phyloP scores from a whole-genome alignment of 2,888 invertebrate species.

The Sinotaia quadrata region DNA sequence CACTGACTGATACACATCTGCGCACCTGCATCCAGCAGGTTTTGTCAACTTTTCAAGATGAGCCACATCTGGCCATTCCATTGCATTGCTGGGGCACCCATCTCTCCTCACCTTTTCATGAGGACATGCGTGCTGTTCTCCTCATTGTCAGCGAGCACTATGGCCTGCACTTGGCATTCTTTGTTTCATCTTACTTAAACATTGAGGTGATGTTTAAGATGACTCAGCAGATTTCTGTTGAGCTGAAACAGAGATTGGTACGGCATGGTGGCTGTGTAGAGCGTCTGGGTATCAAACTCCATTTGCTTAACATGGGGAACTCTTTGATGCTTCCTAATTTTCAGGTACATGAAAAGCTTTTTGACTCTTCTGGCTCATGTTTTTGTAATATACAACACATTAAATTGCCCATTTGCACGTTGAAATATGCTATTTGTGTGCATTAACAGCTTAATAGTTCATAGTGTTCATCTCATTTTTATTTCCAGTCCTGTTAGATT shows the following conservation, averaged over 20 bases:
- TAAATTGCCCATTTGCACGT: too few relatives aligned
- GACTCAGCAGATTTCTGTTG: conserved; percentile 38
- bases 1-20: conserved; percentile 24
- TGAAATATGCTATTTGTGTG: too few relatives aligned
- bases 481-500: too few relatives aligned
- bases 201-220: conserved; percentile 15
- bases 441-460: too few relatives aligned
- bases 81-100: conserved; percentile 55
- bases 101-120: conserved; percentile 27
- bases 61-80: conserved; percentile 42
- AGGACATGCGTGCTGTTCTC: conserved; percentile 6
- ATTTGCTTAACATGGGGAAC: conserved; percentile 39
- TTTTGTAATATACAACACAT: too few relatives aligned
- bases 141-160: conserved; percentile 38
- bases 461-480: too few relatives aligned
- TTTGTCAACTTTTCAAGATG: conserved; percentile 30
- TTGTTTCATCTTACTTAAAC: conserved; percentile 31
- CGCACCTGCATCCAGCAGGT: conserved; percentile 19
- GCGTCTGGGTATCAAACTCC: conserved; percentile 49
- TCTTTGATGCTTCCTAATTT: conserved; percentile 30
- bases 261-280: conserved; percentile 52
- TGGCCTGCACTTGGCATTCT: conserved; percentile 49
- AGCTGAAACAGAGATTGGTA: conserved; percentile 49
- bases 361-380: too few relatives aligned
- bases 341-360: too few relatives aligned